Percentiles rank a stretch among this genome's conserved stretches.
These are phyloP conservation scores for Alaudala cheleensis DNA, from an alignment of 2,113 vertebrate genomes.

Conservation along the genomic window DNA sequence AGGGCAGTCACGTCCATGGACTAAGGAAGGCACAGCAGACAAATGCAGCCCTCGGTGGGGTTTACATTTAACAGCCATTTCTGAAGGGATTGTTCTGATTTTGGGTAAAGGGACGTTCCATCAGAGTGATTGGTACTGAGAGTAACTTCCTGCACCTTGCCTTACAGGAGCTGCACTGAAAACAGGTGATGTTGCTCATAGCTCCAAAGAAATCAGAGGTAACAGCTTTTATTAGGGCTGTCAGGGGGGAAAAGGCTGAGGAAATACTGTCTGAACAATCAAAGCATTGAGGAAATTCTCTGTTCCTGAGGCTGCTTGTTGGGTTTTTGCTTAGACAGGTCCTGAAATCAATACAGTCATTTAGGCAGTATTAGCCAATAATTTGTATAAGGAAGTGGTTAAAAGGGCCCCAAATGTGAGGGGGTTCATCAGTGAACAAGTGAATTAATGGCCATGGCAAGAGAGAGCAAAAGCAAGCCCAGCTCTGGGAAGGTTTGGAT, in stretches of 20 bases:
- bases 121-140: neutral
- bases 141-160: neutral
- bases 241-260: neutral
- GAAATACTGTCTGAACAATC: neutral
- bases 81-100: neutral
- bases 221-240: neutral
- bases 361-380: slow-evolving; percentile 4
- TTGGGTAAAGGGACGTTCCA: neutral
- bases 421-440: neutral
- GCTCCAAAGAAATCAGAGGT: neutral
- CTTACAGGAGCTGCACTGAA: neutral
- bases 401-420: neutral
- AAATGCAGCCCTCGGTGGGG: neutral
- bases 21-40: neutral
- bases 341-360: slow-evolving; percentile 1
- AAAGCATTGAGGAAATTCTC: neutral
- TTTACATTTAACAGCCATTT: neutral
- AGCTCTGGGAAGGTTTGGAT: neutral
- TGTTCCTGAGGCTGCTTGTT: neutral
- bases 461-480: neutral
- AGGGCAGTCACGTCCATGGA: neutral
- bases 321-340: neutral
- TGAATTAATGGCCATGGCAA: neutral
- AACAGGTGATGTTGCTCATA: neutral
- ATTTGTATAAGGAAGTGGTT: slow-evolving; percentile 13